A percentile compares a stretch with the other conserved stretches of the same genome.
These are phyloP conservation scores for Brachyhypopomus occidentalis DNA, from an alignment of 2,113 vertebrate species.

Conservation along the genomic window DNA sequence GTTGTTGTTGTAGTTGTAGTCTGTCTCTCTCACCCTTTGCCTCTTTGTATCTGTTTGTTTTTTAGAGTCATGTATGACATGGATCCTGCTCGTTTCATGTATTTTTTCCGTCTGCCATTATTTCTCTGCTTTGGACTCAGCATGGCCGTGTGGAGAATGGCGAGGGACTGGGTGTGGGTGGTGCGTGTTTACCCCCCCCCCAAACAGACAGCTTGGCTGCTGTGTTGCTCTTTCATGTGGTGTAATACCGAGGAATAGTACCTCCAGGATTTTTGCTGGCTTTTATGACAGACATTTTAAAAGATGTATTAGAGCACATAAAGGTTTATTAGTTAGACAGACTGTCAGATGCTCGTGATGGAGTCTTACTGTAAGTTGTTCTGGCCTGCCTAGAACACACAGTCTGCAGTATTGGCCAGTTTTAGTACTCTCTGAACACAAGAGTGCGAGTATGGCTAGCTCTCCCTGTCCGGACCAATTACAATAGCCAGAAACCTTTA, in stretches of 20 bases:
- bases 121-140: slow-evolving; percentile 18
- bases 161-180: slow-evolving; percentile 14
- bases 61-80: slow-evolving; percentile 4
- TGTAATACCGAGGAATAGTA: slow-evolving; percentile 53
- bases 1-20: background rate
- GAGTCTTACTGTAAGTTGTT: slow-evolving; percentile 49
- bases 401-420: background rate
- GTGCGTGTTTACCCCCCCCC: background rate
- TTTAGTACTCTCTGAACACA: background rate
- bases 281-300: slow-evolving; percentile 64
- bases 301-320: slow-evolving; percentile 69
- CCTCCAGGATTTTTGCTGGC: slow-evolving; percentile 56
- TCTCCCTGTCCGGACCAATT: background rate
- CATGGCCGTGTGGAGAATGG: background rate
- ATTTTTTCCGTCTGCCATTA: background rate
- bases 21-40: background rate
- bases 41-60: slow-evolving; percentile 13
- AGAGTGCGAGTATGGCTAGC: background rate
- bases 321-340: slow-evolving; percentile 65
- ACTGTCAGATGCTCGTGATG: slow-evolving; percentile 43
- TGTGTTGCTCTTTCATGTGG: slow-evolving; percentile 49
- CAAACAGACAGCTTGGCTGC: slow-evolving; percentile 29
- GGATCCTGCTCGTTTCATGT: background rate
- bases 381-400: slow-evolving; percentile 12
- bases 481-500: background rate